Evolutionary conservation across 92 coral and sea anemone genomes (phyloP), one percentile per base, ranked within the genome.

Genomic region (Metridium senile): DNA sequence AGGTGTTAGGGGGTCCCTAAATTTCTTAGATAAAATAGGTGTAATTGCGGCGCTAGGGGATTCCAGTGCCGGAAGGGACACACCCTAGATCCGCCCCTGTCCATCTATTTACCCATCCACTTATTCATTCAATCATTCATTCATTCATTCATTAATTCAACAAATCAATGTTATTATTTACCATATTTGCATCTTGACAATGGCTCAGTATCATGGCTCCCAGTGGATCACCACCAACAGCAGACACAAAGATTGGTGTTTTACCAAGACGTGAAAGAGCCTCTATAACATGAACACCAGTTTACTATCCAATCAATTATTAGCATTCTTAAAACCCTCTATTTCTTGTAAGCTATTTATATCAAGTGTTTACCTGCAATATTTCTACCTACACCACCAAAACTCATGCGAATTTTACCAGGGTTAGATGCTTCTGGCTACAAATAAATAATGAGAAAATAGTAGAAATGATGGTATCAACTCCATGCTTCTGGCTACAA

Each of bases 331-430:
- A n/a, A n/a, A n/a, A n/a, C n/a, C n/a, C n/a, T n/a, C n/a, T n/a
- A n/a, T n/a, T n/a, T n/a, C n/a, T n/a, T n/a, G n/a, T n/a, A n/a
- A n/a, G n/a, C n/a, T n/a, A n/a, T n/a, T n/a, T n/a, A n/a, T n/a
- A n/a, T n/a, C n/a, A n/a, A 39, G 49, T 39, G 6, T 13, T 39
- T 81, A 94, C 98, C 98, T 62, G 98, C 93, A 1, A 95, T 74
- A 58, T 95, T 95, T 69, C 99, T 83, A 18, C 97, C 99, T 17
- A 95, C 99, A 0, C 99, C 99, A 20, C 99, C 99, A 71, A 89
- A 95, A 66, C 95, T 87, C 89, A 92, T 90, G 11, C 91, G 84
- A 9, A 95, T 89, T 43, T 89, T 78, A 30, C 99, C 99, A 57
- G 92, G 91, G 53, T 95, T 95, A 45, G 99, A 92, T 4, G 97